Evolutionary conservation across 2,888 invertebrate species (phyloP), one percentile per base, ranked within the genome.

Genomic region (Andrena flavipes): DNA sequence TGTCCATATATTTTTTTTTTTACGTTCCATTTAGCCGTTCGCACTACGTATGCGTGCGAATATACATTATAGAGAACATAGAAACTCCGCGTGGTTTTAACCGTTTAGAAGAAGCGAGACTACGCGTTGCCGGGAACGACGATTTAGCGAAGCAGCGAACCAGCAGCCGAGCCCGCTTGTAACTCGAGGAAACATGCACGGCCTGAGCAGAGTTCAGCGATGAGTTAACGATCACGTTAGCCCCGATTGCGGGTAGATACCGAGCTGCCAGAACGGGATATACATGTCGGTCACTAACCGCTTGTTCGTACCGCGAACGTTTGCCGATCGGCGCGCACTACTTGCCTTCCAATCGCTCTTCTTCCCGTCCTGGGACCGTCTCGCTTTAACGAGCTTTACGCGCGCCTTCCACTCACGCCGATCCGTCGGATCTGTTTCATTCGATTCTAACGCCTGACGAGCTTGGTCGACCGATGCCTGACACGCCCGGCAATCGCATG

Each of bases 341-440:
- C 56, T 10, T 64, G 75, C n/a, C 75, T 80, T 83, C 65, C 80
- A 20, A 74, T 67, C 59, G 76, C 60, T 49, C 74, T 65, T 72
- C 82, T 79, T 82, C 70, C 73, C 10, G 20, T 1, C 54, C 10
- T 56, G 56, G 56, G 56, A 56, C 56, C 23, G 23, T 77, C 65
- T 70, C n/a, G 54, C 56, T 33, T 33, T 23, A 64, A 65, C 63
- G n/a, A 65, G 49, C 64, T 56, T 56, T 65, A 35, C 62, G 62
- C 76, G 59, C 64, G 56, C 59, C 71, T 71, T 33, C 49, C 42
- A 42, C 51, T 33, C 26, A 76, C 51, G 42, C 29, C 35, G 42
- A 64, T 70, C 56, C 56, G 23, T 64, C 70, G 54, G 30, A 20
- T 65, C 35, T n/a, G 48, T 35, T 67, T 68, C n/a, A 30, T 30